These are phyloP conservation scores for Drosophila nigromelanica DNA, from an alignment of 1,140 invertebrate genomes.

Conservation along the genomic window DNA sequence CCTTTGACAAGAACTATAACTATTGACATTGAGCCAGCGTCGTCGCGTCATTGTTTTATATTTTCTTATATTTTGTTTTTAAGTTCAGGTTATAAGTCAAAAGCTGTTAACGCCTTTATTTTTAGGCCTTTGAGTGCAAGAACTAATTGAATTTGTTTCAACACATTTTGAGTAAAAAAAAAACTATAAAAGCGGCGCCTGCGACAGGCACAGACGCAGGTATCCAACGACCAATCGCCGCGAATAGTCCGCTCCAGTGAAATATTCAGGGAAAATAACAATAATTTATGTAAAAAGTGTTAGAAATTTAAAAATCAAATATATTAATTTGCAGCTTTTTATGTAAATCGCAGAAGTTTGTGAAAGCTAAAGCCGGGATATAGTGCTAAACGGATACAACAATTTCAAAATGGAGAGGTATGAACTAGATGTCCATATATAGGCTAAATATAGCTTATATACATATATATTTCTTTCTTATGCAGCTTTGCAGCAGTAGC, in stretches of 20 bases:
- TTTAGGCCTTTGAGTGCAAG: constrained; percentile 50
- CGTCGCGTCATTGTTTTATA: constrained; percentile 32
- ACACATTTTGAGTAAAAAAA: background rate
- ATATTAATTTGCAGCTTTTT: constrained; percentile 73
- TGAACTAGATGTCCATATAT: background rate
- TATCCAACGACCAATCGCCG: constrained; percentile 77
- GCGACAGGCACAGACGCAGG: constrained; percentile 57
- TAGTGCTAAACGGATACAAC: constrained; percentile 42
- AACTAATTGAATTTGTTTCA: constrained; percentile 68
- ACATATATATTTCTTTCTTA: constrained; percentile 4
- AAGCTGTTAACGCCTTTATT: constrained; percentile 72
- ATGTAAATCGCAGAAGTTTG: constrained; percentile 55
- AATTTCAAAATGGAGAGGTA: constrained; percentile 75
- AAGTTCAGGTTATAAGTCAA: constrained; percentile 65
- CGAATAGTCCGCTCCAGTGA: constrained; percentile 82
- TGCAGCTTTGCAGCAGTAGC: constrained; percentile 67
- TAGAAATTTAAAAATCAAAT: constrained; percentile 49
- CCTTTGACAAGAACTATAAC: constrained; percentile 34
- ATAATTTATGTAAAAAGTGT: constrained; percentile 73
- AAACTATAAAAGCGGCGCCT: constrained; percentile 68
- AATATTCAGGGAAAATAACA: constrained; percentile 58
- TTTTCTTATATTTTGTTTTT: constrained; percentile 33
- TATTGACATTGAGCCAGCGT: constrained; percentile 70
- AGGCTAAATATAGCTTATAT: background rate
- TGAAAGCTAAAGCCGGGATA: constrained; percentile 65